Evolutionary conservation across 1,140 invertebrate species (phyloP).

Genomic region (Stratiolaelaps scimitus): DNA sequence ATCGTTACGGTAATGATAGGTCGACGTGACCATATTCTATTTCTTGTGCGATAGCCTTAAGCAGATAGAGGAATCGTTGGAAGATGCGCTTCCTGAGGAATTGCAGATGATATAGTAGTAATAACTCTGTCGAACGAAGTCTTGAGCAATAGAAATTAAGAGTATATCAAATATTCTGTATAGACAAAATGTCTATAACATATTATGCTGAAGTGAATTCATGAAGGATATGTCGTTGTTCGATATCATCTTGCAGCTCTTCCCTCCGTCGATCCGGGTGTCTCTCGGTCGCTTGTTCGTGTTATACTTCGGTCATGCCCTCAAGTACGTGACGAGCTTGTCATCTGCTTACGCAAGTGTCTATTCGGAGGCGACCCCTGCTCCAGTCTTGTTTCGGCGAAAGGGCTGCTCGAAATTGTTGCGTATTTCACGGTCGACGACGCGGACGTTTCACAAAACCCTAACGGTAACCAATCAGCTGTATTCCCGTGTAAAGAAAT

Average conservation of each 20-base stretch:
- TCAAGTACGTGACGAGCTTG: slow-evolving; percentile 13
- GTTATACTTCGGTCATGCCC: slow-evolving; percentile 13
- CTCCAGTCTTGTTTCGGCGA: background rate
- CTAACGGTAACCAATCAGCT: background rate
- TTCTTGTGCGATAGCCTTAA: too few relatives aligned
- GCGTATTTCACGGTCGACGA: slow-evolving; percentile 9
- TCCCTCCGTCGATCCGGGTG: background rate
- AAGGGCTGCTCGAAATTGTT: slow-evolving; percentile 6
- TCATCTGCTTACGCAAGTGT: background rate
- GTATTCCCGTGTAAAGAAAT: too few relatives aligned
- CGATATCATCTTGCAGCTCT: background rate
- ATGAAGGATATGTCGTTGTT: background rate
- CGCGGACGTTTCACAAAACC: slow-evolving; percentile 9
- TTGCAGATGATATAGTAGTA: too few relatives aligned
- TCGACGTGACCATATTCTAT: too few relatives aligned
- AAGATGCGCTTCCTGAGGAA: too few relatives aligned
- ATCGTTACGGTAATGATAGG: too few relatives aligned
- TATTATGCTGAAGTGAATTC: background rate
- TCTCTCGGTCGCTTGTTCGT: background rate
- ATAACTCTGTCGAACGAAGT: too few relatives aligned
- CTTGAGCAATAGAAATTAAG: too few relatives aligned
- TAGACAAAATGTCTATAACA: background rate
- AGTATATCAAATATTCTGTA: background rate
- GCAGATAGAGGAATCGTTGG: too few relatives aligned
- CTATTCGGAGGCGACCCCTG: background rate